Base-by-base conservation (phyloP, 2,113 vertebrate species). In the Hirundichthys speculiger region DNA sequence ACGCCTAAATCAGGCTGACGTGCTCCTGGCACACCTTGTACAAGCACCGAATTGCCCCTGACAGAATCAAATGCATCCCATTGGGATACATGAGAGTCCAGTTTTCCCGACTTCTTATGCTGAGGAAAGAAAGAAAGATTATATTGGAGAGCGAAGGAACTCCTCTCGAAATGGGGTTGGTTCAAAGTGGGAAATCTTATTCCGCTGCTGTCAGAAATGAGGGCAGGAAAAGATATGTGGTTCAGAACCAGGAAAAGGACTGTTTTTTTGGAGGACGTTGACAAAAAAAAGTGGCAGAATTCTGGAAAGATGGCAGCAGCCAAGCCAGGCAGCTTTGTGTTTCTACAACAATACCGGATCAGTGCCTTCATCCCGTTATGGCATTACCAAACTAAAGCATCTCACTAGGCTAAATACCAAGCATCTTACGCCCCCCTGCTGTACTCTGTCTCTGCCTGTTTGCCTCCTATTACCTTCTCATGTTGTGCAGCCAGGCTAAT, bases 51-150 rank as follows among this genome's bases (percentile, higher is more conserved):
- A 92, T 85, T 71, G 73, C 63, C 81, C 75, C 77, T 85, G 90
- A 91, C 89, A 90, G 77, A 86, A 87, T 90, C 82, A 88, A 89
- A 89, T 71, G 80, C 77, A 86, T 84, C 86, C 81, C 65, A 80
- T 69, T 70, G 82, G 82, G 61, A 77, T 71, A 57, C 60, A 74
- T 75, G 73, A 75, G 41, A 43, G 80, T 62, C 83, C 73, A 75
- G 58, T 74, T 82, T 66, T 47, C 64, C 73, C 73, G 80, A 89
- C 90, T 83, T 84, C 80, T 63, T 80, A 51, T 54, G 49, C 57
- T 22, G 21, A 30, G 40, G 54, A 57, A 22, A 56, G 15, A 57
- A 30, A 59, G 22, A 50, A 14, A 43, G 41, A 56, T 19, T 39
- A 43, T 74, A 55, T 16, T 61, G 52, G 61, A 59, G 72, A 57